Percentiles rank a stretch among this genome's conserved stretches.
Evolutionary conservation across 2,797 vertebrate genomes (phyloP).

Genomic region (Tangara arthus): DNA sequence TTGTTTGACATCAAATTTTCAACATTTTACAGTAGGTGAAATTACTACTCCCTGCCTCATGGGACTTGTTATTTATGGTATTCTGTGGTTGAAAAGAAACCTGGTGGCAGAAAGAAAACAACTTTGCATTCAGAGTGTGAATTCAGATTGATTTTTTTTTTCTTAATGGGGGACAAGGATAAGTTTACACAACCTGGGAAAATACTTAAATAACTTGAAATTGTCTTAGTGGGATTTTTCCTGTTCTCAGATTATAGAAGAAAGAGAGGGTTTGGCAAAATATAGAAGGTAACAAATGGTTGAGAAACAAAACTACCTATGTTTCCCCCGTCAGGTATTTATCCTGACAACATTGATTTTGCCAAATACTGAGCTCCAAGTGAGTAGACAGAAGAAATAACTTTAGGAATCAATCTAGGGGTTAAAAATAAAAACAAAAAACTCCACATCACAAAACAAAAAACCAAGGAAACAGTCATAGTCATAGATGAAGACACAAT

Average conservation of each 20-base stretch:
- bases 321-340: fast-evolving
- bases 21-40: not conserved
- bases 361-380: not conserved
- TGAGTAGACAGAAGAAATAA: not conserved
- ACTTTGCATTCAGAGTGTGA: not conserved
- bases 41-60: not conserved
- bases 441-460: not conserved
- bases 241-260: not conserved
- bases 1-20: not conserved
- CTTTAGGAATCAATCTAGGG: not conserved
- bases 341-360: not conserved
- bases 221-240: not conserved
- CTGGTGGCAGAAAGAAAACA: not conserved
- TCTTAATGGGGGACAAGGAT: not conserved
- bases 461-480: not conserved
- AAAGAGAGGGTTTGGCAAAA: not conserved
- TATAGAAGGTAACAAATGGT: not conserved
- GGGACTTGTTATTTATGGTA: not conserved
- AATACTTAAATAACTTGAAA: not conserved
- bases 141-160: not conserved
- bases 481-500: not conserved
- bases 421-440: not conserved
- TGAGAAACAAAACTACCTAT: not conserved
- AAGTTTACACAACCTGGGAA: not conserved
- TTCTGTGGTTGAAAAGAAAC: not conserved